Conservation (phyloP, 2,888 invertebrate genomes). For the Philonicus albiceps region DNA sequence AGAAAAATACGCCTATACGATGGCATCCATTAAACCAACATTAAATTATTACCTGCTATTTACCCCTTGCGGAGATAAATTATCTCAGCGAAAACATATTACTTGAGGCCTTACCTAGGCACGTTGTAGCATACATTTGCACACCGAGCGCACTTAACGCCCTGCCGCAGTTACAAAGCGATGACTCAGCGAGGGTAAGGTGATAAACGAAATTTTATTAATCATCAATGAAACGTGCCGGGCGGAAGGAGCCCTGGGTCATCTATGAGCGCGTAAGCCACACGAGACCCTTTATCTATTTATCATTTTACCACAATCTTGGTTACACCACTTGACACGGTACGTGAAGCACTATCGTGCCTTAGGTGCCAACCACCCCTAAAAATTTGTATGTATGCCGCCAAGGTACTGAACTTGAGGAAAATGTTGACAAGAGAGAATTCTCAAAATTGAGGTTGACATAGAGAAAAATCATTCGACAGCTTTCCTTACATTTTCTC, state of each 20-base stretch:
- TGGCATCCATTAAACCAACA: constrained; percentile 20
- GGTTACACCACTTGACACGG: neutral
- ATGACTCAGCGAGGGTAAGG: constrained; percentile 30
- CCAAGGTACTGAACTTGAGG: neutral
- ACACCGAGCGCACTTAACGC: neutral
- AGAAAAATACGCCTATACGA: neutral
- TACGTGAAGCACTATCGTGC: neutral
- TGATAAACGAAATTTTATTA: constrained; percentile 41
- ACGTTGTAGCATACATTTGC: neutral
- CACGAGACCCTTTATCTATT: constrained; percentile 16
- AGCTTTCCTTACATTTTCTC: neutral
- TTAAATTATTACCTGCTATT: constrained; percentile 33
- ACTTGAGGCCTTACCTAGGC: neutral
- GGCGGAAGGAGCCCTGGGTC: neutral
- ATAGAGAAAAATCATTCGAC: neutral
- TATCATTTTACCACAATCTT: constrained; percentile 20
- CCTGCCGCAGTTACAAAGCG: constrained; percentile 1
- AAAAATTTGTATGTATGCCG: neutral
- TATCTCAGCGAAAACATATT: neutral
- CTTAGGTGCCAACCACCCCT: neutral
- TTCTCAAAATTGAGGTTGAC: neutral
- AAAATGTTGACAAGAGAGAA: neutral
- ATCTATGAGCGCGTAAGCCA: neutral
- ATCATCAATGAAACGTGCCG: constrained; percentile 35
- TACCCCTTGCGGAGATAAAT: constrained; percentile 22